Conservation (phyloP, 2,113 vertebrate species). For the Ondatra zibethicus region DNA sequence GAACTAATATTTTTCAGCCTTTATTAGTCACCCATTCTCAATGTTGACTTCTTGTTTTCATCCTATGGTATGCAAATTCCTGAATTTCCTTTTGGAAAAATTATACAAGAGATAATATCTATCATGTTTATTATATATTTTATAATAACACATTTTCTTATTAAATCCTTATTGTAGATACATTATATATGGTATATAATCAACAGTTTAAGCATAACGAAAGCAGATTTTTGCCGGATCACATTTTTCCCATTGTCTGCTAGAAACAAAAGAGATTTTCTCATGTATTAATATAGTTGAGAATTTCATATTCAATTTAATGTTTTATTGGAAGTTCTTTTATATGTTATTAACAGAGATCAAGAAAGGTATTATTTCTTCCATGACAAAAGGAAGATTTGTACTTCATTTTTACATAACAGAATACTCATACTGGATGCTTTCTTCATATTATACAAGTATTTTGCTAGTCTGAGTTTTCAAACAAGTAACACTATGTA, state of each 20-base stretch:
- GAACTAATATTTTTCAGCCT: constrained; percentile 6
- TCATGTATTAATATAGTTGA: not conserved
- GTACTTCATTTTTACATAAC: not conserved
- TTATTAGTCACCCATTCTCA: constrained; percentile 10
- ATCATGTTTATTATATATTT: not conserved
- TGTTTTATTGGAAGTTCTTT: constrained; percentile 27
- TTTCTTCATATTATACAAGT: not conserved
- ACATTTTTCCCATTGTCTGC: not conserved
- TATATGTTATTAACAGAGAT: not conserved
- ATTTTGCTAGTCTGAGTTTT: constrained; percentile 43
- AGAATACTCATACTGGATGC: not conserved
- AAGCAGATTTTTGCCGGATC: not conserved
- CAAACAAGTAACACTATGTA: constrained; percentile 1
- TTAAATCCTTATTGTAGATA: not conserved
- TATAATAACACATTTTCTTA: not conserved
- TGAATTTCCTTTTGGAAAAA: not conserved
- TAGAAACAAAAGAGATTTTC: not conserved
- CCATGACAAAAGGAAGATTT: constrained; percentile 10
- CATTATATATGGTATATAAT: not conserved
- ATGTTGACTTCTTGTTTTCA: not conserved
- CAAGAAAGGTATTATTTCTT: not conserved
- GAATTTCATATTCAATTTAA: not conserved
- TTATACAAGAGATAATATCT: not conserved
- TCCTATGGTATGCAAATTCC: not conserved
- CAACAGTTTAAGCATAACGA: constrained; percentile 39